Base-by-base conservation (phyloP, 2,797 vertebrate species). In the Takifugu rubripes region DNA sequence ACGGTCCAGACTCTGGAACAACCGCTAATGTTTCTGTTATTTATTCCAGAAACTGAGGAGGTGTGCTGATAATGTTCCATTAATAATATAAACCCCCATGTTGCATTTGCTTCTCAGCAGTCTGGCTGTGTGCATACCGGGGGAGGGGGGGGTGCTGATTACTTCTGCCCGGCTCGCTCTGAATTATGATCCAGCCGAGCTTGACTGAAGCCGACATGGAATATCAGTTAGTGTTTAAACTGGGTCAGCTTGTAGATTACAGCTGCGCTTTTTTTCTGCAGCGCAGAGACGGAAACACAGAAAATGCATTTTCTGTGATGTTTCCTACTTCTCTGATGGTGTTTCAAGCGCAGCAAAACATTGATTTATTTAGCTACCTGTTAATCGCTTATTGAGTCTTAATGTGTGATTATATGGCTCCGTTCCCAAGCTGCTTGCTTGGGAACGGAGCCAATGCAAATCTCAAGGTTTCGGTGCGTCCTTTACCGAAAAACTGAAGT, bases 171-270 rank as follows among this genome's bases (percentile, higher is more conserved):
- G 36, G 44, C 66, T 67, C 48, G 1, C 57, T 14, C 52, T 54
- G 75, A 72, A 68, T 77, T 74, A 73, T 65, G 74, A 71, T 74
- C 81, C 57, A 79, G 58, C 57, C 49, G 43, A 55, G 81, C 73
- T 57, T 64, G 68, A 72, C 77, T 80, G 69, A 56, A 49, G 71
- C 42, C 75, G 67, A 85, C 78, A 70, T 64, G 68, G 75, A 78
- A 77, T 84, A 78, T 85, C 75, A 74, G 77, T 86, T 77, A 82
- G 70, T 61, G 60, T 72, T 63, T 71, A 70, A 88, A 89, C 65
- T 79, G 63, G 84, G 84, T 83, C 83, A 83, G 68, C 75, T 68
- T 66, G 60, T 65, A 72, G 66, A 69, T 40, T 63, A 45, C 40
- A 62, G 64, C 52, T 69, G 59, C 45, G 24, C 46, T 40, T 55